Conservation (phyloP, 2,888 invertebrate genomes). For the Arge pagana region DNA sequence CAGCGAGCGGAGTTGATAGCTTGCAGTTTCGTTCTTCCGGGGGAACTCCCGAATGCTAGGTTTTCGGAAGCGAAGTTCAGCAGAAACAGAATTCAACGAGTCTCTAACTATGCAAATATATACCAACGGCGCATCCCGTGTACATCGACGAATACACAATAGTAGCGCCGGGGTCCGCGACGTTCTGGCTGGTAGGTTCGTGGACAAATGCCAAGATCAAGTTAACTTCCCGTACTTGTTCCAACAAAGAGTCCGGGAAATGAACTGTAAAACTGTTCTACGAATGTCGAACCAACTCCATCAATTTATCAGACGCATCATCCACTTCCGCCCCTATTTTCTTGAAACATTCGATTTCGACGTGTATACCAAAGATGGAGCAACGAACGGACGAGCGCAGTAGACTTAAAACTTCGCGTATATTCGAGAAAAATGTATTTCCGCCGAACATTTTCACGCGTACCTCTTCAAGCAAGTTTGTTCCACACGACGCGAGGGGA, state of each 20-base stretch:
- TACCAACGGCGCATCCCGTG: conserved; percentile 1
- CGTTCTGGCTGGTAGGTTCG: conserved; percentile 36
- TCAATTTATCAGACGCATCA: conserved; percentile 19
- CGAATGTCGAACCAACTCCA: conserved; percentile 8
- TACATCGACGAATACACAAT: conserved; percentile 1
- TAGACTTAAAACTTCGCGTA: too few species aligned
- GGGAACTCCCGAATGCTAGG: too few species aligned
- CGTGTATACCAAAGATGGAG: too few species aligned
- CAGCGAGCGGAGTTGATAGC: too few species aligned
- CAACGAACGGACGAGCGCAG: too few species aligned
- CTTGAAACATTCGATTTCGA: conserved; percentile 10
- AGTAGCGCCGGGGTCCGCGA: conserved; percentile 31
- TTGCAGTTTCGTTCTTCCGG: too few species aligned
- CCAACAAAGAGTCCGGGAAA: conserved; percentile 36
- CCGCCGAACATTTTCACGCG: too few species aligned
- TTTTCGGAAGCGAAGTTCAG: too few species aligned
- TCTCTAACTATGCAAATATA: conserved; percentile 8
- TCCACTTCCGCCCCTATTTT: conserved; percentile 27
- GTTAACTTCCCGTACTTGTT: conserved; percentile 37
- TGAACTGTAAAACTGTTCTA: conserved; percentile 34
- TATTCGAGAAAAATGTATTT: too few species aligned
- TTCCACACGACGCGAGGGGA: too few species aligned
- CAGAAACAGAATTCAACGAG: too few species aligned
- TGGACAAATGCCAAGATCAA: conserved; percentile 45
- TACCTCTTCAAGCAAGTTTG: too few species aligned